Conservation (phyloP, 2,113 vertebrate species). For the Phalacrocorax pelagicus region DNA sequence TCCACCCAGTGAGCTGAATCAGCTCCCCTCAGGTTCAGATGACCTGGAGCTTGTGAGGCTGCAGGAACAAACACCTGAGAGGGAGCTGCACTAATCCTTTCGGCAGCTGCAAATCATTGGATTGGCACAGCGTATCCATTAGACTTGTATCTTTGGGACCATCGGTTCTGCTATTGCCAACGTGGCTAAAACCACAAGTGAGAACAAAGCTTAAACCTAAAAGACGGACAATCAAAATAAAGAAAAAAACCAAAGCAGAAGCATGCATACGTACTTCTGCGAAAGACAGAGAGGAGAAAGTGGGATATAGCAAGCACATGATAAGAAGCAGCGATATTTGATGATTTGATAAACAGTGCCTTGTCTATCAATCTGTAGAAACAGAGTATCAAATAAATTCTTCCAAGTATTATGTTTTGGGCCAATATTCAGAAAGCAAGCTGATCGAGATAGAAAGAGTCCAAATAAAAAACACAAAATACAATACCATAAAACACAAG, state of each 20-base stretch:
- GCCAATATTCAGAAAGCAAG: background rate
- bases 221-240: background rate
- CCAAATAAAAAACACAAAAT: background rate
- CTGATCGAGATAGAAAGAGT: background rate
- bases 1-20: background rate
- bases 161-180: background rate
- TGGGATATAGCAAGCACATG: background rate
- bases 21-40: background rate
- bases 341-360: background rate
- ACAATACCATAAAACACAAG: background rate
- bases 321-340: background rate
- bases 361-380: background rate
- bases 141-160: background rate
- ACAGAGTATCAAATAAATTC: background rate
- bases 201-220: background rate
- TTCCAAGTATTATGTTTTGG: background rate
- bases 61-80: background rate
- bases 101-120: background rate
- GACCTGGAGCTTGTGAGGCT: background rate
- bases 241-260: background rate
- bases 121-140: background rate
- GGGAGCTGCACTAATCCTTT: background rate
- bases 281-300: background rate
- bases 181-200: background rate
- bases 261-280: background rate